Evolutionary conservation across 2,113 vertebrate genomes (phyloP).

Genomic region (Oplegnathus fasciatus): DNA sequence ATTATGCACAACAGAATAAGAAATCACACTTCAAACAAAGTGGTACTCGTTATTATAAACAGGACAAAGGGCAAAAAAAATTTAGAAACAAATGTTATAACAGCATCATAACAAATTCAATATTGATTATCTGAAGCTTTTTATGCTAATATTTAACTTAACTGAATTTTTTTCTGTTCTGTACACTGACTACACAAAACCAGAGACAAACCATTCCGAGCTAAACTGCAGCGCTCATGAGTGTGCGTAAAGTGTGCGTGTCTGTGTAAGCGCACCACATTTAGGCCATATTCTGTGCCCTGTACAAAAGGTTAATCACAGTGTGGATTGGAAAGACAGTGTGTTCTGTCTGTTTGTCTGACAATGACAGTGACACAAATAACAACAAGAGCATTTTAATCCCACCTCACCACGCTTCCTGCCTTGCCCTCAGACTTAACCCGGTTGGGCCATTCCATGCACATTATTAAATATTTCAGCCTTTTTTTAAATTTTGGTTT

Average conservation of each 20-base stretch:
- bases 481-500: too few relatives aligned
- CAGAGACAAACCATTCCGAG: neutral
- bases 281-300: constrained; percentile 65
- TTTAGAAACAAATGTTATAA: neutral
- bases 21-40: neutral
- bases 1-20: neutral
- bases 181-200: neutral
- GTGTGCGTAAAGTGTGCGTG: neutral
- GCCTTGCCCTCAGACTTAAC: constrained; percentile 40
- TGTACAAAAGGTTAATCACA: constrained; percentile 64
- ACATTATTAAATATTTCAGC: constrained; percentile 10
- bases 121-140: neutral
- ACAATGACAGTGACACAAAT: constrained; percentile 64
- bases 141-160: neutral
- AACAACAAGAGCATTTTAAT: constrained; percentile 73
- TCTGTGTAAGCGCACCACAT: constrained; percentile 16
- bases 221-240: neutral
- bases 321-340: constrained; percentile 43
- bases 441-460: constrained; percentile 4
- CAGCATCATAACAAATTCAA: neutral
- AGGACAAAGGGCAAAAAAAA: neutral
- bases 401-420: constrained; percentile 46
- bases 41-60: neutral
- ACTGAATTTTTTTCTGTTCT: neutral
- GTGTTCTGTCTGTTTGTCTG: constrained; percentile 54